Evolutionary conservation across 2,888 invertebrate species (phyloP), one percentile per base, ranked within the genome.

Genomic region (Brachyopa scutellaris): DNA sequence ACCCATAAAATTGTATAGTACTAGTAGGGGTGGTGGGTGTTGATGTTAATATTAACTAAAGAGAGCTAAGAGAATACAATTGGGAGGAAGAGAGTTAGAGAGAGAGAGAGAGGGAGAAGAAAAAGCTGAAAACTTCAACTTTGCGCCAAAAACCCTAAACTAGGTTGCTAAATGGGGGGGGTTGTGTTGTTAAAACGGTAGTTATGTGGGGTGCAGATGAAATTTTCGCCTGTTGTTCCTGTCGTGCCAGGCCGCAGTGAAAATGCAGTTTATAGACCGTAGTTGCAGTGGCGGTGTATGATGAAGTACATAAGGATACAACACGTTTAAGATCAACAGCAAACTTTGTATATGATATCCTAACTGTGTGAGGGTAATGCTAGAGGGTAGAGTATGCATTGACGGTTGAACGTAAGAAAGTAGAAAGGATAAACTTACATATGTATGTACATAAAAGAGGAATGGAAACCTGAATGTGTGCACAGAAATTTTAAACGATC

Each of bases 101-200:
- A 17, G 9, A 4, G 11, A 0, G 33, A 26, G 15, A 36, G 26
- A 21, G 21, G 29, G 26, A 23, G 51, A 31, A 47, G 9, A 21
- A 40, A 40, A 8, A 42, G 51, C 3, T 26, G 6, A 72, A 59
- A 53, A 13, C 15, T 42, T 61, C 49, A 74, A 80, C 42, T 67
- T 69, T 80, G 80, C 62, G 74, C 80, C 80, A 76, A 76, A 70
- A 76, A 69, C 57, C 51, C 49, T 69, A 69, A 70, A 73, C 47
- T 61, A 26, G 61, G 61, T 73, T 73, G 67, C 29, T 49, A 45
- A 42, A 59, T 36, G 42, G 38, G 7, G 6, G 15, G 19, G 2
- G 8, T 23, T 40, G 7, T 8, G 15, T 40, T 13, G 8, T 26
- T 38, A 9, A 17, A n/a, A 2, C 7, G 17, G 6, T n/a, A n/a